These are phyloP conservation scores for Felis chaus DNA, from an alignment of 2,113 vertebrate genomes.

Conservation along the genomic window DNA sequence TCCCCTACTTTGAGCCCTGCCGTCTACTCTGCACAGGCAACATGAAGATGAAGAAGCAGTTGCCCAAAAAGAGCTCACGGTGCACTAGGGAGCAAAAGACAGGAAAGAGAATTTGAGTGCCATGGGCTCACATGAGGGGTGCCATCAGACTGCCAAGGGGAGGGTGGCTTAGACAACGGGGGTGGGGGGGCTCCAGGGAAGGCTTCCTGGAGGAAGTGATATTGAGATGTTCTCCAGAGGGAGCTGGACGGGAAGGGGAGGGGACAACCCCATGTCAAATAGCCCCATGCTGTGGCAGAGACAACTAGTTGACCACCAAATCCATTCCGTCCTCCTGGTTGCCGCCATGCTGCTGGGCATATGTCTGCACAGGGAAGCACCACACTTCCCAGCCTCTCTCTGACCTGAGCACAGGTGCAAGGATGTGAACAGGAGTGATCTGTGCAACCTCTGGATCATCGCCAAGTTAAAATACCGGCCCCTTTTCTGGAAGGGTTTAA, in stretches of 20 bases:
- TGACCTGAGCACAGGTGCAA: background rate
- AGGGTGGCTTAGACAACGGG: background rate
- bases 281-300: background rate
- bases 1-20: background rate
- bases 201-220: background rate
- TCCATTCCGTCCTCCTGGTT: background rate
- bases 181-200: background rate
- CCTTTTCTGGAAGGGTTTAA: background rate
- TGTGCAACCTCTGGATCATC: background rate
- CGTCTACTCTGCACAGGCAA: background rate
- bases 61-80: background rate
- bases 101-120: rapidly evolving
- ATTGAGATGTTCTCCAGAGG: background rate
- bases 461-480: background rate
- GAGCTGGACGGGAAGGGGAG: background rate
- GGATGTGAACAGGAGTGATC: background rate
- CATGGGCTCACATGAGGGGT: background rate
- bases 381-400: background rate
- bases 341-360: rapidly evolving
- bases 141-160: too few species aligned
- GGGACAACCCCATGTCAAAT: rapidly evolving
- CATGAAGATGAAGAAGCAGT: background rate
- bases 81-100: background rate
- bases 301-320: background rate
- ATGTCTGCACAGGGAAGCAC: background rate